These are phyloP conservation scores for Corythoichthys intestinalis DNA, from an alignment of 2,113 vertebrate species.

Conservation along the genomic window DNA sequence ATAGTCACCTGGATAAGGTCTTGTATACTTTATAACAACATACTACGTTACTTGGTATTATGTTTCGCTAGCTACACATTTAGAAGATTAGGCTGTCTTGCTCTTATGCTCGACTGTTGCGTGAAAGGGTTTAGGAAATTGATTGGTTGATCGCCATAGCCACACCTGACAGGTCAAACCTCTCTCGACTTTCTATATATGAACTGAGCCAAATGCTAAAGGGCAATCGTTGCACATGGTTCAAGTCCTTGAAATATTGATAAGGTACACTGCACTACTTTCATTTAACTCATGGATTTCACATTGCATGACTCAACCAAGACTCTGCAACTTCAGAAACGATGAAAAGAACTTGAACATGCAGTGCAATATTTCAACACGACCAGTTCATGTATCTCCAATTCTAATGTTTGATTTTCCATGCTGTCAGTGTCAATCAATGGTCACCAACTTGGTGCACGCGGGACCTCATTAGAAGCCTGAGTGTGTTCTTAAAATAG, in stretches of 20 bases:
- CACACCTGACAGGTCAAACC: conserved; percentile 30
- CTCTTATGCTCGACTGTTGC: not conserved
- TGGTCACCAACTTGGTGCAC: not conserved
- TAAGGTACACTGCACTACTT: conserved; percentile 13
- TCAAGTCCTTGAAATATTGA: conserved; percentile 38
- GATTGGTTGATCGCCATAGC: conserved; percentile 11
- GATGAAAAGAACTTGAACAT: not conserved
- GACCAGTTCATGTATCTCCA: not conserved
- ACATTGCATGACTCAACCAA: not conserved
- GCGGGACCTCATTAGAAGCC: not conserved
- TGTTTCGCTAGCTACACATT: not conserved
- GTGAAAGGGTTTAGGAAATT: not conserved
- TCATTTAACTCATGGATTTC: conserved; percentile 13
- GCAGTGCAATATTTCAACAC: not conserved
- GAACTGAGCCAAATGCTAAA: conserved; percentile 16
- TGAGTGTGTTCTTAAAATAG: not conserved
- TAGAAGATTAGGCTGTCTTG: not conserved
- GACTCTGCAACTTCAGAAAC: not conserved
- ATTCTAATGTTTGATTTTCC: too few relatives aligned
- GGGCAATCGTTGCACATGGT: conserved; percentile 35
- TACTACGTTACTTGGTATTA: not conserved
- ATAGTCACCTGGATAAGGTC: conserved; percentile 14
- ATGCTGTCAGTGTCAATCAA: not conserved
- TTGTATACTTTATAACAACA: conserved; percentile 7
- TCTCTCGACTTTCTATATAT: conserved; percentile 16